Evolutionary conservation across 2,113 vertebrate genomes (phyloP).

Genomic region (Murina feae): DNA sequence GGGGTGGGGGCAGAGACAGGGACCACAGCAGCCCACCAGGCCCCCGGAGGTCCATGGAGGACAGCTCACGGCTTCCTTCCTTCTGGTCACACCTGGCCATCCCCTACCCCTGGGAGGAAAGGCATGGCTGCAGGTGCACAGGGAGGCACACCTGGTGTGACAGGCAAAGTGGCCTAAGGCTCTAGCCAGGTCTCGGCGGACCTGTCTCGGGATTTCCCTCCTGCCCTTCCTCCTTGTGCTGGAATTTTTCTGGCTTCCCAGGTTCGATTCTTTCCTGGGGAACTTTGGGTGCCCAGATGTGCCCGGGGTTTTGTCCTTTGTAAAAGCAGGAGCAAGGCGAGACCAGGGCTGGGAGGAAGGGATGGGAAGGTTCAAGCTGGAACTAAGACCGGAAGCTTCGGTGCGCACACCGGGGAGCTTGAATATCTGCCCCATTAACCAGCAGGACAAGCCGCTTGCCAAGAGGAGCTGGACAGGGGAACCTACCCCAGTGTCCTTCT

Average conservation of each 20-base stretch:
- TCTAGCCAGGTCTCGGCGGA: background rate
- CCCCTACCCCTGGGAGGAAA: background rate
- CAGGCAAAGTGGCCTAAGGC: background rate
- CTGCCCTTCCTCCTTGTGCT: no score
- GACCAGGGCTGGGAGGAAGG: background rate
- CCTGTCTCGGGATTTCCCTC: background rate
- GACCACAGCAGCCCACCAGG: accelerated
- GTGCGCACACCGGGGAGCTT: no score
- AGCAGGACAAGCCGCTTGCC: background rate
- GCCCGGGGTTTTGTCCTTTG: background rate
- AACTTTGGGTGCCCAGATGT: background rate
- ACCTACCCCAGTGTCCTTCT: background rate
- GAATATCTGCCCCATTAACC: background rate
- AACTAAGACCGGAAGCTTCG: background rate
- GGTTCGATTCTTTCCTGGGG: background rate
- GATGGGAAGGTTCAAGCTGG: background rate
- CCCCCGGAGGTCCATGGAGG: conserved; percentile 14
- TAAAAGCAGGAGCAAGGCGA: background rate
- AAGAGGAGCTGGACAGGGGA: background rate
- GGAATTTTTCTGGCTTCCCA: background rate
- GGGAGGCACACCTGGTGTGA: background rate
- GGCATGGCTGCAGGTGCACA: background rate
- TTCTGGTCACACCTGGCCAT: background rate
- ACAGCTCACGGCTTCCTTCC: background rate
- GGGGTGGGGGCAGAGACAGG: accelerated